Base-by-base conservation (phyloP, 2,113 vertebrate species). In the Microtus pennsylvanicus region DNA sequence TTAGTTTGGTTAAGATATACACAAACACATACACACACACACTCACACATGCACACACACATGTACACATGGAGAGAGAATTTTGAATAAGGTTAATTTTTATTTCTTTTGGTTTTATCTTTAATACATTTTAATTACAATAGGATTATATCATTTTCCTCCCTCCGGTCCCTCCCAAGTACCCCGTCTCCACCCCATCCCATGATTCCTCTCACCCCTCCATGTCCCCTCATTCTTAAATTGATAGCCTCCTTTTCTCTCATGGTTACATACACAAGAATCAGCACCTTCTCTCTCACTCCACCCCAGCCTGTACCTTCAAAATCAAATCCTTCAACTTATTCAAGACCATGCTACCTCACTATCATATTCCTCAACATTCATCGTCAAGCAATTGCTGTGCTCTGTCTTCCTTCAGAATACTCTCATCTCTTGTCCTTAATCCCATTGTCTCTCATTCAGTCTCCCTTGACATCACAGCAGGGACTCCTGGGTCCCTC, bases 281-380 rank as follows among this genome's bases (percentile, higher is more conserved):
- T 52, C 21, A 72, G 22, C 30, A 26, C 13, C 47, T 81, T 30
- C 11, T 80, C 30, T 87, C 21, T 83, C 47, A 75, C 81, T 70
- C 77, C 28, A 85, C 2, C 33, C 35, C 4, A 76, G 28, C 19
- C 24, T 65, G 86, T 2, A 72, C 11, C 80, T 87, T 86, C 35
- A 38, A 94, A 95, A 50, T 58, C 42, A 87, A 93, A 88, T 47
- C 63, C 24, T 90, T 65, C 21, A 83, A 76, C 12, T 76, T 77
- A 67, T 74, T 26, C 35, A 2, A 92, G 86, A 77, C 7, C 30
- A 47, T 45, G 28, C 13, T 55, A 9, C 21, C 16, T 87, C 22
- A 45, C 3, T 50, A 67, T 58, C 12, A 93, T 69, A 17, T 33
- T 26, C 47, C 11, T 78, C 81, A 77, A 17, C n/a, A 42, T 7